Conservation (phyloP, 2,113 vertebrate species). For the Psophia crepitans region DNA sequence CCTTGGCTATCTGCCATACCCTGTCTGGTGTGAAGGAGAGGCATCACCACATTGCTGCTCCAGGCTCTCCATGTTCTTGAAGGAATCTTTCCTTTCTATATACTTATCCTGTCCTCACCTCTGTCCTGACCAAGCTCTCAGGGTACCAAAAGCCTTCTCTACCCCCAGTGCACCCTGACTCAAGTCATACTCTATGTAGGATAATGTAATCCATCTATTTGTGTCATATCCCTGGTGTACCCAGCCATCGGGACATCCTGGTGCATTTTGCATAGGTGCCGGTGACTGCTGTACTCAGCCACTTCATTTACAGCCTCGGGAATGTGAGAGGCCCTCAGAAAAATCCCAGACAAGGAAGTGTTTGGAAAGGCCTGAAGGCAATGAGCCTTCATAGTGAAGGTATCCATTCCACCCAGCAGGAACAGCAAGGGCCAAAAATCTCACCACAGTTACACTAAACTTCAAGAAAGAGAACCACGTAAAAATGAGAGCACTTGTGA, state of each 20-base stretch:
- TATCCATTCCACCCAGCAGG: not conserved
- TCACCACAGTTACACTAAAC: not conserved
- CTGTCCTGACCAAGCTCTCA: not conserved
- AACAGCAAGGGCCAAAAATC: not conserved
- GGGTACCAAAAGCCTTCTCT: not conserved
- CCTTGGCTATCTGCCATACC: not conserved
- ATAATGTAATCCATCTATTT: constrained; percentile 4
- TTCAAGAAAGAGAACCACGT: not conserved
- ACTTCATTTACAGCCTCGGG: constrained; percentile 51
- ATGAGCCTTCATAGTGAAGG: not conserved
- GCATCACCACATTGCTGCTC: not conserved
- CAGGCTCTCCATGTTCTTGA: not conserved
- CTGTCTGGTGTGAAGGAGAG: not conserved
- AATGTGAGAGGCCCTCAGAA: constrained; percentile 31
- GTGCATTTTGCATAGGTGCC: not conserved
- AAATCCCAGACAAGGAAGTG: not conserved
- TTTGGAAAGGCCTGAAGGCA: not conserved
- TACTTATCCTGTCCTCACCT: not conserved
- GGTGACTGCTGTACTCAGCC: constrained; percentile 1
- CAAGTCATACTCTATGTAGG: not conserved
- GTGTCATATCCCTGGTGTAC: not conserved
- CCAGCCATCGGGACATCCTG: not conserved
- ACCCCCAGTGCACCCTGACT: not conserved
- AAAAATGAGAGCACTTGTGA: not conserved
- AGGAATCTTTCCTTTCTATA: not conserved